Base-by-base conservation (phyloP, 2,113 vertebrate genomes). In the Paraplagusia blochii region DNA sequence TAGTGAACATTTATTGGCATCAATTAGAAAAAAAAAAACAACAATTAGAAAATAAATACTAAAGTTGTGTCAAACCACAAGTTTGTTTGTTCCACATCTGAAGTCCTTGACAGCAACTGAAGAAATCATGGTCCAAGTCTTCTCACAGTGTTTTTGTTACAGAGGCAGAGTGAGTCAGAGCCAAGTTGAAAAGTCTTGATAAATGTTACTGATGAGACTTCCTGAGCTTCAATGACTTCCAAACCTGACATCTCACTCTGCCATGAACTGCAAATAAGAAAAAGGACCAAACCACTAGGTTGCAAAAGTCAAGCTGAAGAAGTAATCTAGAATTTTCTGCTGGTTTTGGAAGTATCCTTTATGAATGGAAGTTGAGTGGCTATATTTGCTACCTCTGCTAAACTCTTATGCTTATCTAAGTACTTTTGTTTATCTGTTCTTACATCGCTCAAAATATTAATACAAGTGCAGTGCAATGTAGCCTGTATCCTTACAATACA, bases 181-280 rank as follows among this genome's bases (percentile, higher is more conserved):
- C 16, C 10, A 63, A 45, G 53, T 43, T n/a, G 15, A 53, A 42
- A 43, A 44, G 16, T 42, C 40, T 6, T 14, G 19, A 47, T n/a
- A 44, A 9, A 22, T 8, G 1, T 45, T 16, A 43, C 62, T 56
- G 40, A 34, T 9, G 7, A 44, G 52, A 65, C 55, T 72, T 82
- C 81, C 80, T 71, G 81, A 83, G 79, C 69, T 77, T 80, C 76
- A 66, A 10, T 67, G 58, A 46, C 53, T 52, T 56, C 48, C 36
- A 44, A 44, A 7, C 63, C 52, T 50, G 54, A 43, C 65, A 58
- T 50, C 47, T 54, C 48, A 38, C 46, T 44, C 58, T 43, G 47
- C 17, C 47, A 5, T 53, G 50, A 33, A 63, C 35, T 39, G 17
- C 2, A 44, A 55, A 12, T 39, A 12, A 11, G 11, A 39, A 39